These are phyloP conservation scores for Scaeva pyrastri DNA, from an alignment of 2,888 invertebrate species.

Conservation along the genomic window DNA sequence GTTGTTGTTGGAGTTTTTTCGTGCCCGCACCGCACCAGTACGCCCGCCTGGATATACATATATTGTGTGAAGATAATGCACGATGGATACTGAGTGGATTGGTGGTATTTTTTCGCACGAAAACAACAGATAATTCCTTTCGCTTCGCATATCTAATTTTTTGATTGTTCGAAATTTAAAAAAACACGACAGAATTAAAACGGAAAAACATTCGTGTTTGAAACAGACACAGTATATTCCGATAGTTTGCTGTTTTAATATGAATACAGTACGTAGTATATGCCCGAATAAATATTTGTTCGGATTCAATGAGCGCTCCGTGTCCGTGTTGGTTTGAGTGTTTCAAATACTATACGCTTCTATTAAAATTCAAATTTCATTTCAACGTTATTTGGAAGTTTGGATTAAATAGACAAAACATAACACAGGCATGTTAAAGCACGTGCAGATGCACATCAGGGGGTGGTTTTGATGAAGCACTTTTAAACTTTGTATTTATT, in stretches of 20 bases:
- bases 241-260: neutral
- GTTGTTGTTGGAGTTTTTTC: neutral
- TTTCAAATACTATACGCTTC: too few relatives aligned
- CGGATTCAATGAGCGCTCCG: too few relatives aligned
- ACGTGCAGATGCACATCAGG: too few relatives aligned
- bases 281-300: too few relatives aligned
- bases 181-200: neutral
- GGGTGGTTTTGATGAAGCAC: too few relatives aligned
- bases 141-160: neutral
- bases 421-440: too few relatives aligned
- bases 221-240: neutral
- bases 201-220: neutral
- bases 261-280: too few relatives aligned
- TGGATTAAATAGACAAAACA: too few relatives aligned
- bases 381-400: too few relatives aligned
- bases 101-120: neutral
- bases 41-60: neutral
- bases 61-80: slow-evolving; percentile 37
- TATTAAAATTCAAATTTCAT: too few relatives aligned
- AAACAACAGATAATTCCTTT: slow-evolving; percentile 23
- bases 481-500: too few relatives aligned
- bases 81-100: neutral
- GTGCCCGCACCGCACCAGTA: neutral
- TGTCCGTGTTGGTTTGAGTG: too few relatives aligned
- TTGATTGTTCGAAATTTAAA: slow-evolving; percentile 14